Percentiles rank a stretch among this genome's conserved stretches.
Evolutionary conservation across 2,113 vertebrate species (phyloP).

Genomic region (Entosphenus tridentatus): DNA sequence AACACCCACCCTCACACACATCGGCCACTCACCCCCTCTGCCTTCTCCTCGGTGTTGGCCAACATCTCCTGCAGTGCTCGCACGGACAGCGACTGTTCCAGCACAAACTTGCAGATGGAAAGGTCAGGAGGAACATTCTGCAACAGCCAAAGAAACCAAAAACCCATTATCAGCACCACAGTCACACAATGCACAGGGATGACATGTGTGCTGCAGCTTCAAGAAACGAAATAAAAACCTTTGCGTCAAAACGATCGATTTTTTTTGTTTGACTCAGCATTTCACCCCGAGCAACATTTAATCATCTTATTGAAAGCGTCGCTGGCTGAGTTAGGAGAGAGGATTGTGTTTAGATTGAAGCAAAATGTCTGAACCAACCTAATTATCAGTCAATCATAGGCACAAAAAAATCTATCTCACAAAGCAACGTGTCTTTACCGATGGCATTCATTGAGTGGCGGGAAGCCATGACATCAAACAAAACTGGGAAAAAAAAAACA

Average conservation of each 20-base stretch:
- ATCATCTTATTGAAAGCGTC: not conserved
- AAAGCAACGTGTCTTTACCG: too few relatives aligned
- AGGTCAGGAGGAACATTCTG: slow-evolving; percentile 97
- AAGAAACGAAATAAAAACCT: slow-evolving; percentile 7
- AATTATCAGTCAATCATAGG: too few relatives aligned
- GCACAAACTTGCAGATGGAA: slow-evolving; percentile 85
- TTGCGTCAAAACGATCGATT: not conserved
- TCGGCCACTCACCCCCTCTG: slow-evolving; percentile 51
- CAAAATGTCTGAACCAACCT: too few relatives aligned
- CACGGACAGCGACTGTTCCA: slow-evolving; percentile 79
- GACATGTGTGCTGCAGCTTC: too few relatives aligned
- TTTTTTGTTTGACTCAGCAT: not conserved
- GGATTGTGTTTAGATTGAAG: too few relatives aligned
- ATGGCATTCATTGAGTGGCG: too few relatives aligned
- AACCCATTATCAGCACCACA: too few relatives aligned
- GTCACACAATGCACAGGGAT: too few relatives aligned
- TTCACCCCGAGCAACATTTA: not conserved
- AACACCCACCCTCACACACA: too few relatives aligned
- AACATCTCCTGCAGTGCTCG: slow-evolving; percentile 87
- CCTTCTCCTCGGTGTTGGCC: slow-evolving; percentile 62
- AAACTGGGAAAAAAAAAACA: too few relatives aligned
- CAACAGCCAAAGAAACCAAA: slow-evolving; percentile 13
- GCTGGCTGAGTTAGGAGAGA: not conserved
- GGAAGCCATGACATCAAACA: too few relatives aligned
- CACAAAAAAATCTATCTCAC: too few relatives aligned